phyloP scores from a whole-genome alignment of 2,797 vertebrate species.

The Poeciliopsis infans region DNA sequence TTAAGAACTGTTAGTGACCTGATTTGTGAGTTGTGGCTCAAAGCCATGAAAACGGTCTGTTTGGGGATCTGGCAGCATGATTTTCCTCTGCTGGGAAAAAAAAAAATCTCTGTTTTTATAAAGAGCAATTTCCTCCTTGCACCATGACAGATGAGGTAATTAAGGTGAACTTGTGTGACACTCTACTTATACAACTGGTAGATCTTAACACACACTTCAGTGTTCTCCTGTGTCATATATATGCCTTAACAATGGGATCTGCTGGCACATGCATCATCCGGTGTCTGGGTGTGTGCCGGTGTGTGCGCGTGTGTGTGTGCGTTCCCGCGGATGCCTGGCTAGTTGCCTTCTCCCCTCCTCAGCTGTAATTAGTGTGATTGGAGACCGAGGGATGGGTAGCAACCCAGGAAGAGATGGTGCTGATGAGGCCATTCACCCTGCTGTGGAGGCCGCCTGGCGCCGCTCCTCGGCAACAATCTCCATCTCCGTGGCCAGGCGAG shows the following conservation, averaged over 20 bases:
- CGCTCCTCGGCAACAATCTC: constrained; percentile 54
- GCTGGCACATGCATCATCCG: not conserved
- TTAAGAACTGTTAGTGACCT: not conserved
- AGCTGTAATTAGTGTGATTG: constrained; percentile 70
- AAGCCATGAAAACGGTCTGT: not conserved
- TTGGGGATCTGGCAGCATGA: not conserved
- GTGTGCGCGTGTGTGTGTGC: too few relatives aligned
- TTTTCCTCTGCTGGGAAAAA: constrained; percentile 1
- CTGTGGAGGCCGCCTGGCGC: constrained; percentile 51
- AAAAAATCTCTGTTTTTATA: not conserved
- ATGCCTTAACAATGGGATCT: constrained; percentile 23
- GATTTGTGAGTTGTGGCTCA: not conserved
- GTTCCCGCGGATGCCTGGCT: constrained; percentile 4
- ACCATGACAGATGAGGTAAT: not conserved
- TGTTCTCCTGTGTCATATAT: constrained; percentile 3
- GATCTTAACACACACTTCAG: constrained; percentile 7
- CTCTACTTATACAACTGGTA: constrained; percentile 4
- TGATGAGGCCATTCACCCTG: constrained; percentile 69
- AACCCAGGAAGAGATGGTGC: constrained; percentile 59
- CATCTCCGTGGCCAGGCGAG: constrained; percentile 37
- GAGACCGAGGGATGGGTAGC: constrained; percentile 54
- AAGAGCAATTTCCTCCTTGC: constrained; percentile 9
- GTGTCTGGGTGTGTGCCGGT: not conserved
- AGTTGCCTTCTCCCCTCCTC: constrained; percentile 30
- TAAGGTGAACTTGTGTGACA: constrained; percentile 10